Evolutionary conservation across 2,797 vertebrate genomes (phyloP).

Genomic region (Percopsis omiscomaycus): DNA sequence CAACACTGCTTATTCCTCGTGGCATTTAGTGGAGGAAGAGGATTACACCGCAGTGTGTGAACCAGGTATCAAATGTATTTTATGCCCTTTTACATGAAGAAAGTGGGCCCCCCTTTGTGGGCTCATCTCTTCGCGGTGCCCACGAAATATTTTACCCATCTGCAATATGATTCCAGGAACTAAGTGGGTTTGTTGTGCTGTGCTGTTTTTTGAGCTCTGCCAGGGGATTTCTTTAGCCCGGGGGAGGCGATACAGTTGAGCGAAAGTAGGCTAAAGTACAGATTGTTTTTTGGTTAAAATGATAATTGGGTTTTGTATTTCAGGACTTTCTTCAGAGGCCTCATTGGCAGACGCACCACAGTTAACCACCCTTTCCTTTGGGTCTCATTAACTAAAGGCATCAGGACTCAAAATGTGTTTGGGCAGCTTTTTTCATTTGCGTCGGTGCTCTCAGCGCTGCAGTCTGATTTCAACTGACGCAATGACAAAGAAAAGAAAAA

Average conservation of each 20-base stretch:
- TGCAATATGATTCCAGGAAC: constrained; percentile 52
- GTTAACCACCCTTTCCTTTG: constrained; percentile 55
- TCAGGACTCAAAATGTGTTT: constrained; percentile 44
- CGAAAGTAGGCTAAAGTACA: constrained; percentile 50
- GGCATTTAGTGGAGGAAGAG: constrained; percentile 57
- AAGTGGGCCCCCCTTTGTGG: constrained; percentile 33
- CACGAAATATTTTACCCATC: constrained; percentile 33
- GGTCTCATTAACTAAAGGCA: constrained; percentile 54
- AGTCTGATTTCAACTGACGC: constrained; percentile 2
- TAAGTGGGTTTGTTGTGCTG: constrained; percentile 58
- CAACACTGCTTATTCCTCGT: constrained; percentile 61
- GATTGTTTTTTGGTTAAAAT: constrained; percentile 44
- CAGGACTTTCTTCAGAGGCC: constrained; percentile 53
- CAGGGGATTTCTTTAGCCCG: constrained; percentile 52
- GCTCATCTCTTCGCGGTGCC: constrained; percentile 30
- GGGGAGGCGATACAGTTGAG: constrained; percentile 37
- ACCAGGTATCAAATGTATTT: constrained; percentile 45
- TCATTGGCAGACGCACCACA: constrained; percentile 40
- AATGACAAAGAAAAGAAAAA: not conserved
- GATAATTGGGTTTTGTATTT: constrained; percentile 30
- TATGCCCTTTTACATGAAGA: constrained; percentile 32
- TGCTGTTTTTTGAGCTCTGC: constrained; percentile 49
- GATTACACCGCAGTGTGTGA: constrained; percentile 53
- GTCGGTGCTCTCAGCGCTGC: constrained; percentile 9
- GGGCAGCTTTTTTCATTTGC: constrained; percentile 44